Conservation (phyloP, 2,113 vertebrate species). For the Dendropsophus ebraccatus region DNA sequence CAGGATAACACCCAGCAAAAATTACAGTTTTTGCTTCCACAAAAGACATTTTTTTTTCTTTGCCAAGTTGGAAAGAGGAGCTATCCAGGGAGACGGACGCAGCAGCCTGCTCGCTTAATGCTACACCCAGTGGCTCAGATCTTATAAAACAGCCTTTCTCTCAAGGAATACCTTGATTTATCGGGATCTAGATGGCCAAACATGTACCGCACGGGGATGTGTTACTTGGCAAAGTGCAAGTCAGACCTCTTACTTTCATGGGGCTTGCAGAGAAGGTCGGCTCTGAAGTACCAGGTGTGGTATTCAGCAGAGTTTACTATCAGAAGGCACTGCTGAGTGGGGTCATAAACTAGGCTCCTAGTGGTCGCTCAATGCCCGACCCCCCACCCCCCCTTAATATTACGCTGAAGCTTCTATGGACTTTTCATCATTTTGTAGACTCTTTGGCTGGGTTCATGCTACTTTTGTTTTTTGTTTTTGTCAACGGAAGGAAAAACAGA, state of each 20-base stretch:
- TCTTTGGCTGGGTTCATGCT: no score
- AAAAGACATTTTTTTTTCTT: constrained; percentile 46
- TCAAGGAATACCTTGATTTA: constrained; percentile 53
- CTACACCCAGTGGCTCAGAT: constrained; percentile 22
- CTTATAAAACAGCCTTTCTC: constrained; percentile 60
- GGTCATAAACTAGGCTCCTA: no score
- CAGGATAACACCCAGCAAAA: constrained; percentile 65
- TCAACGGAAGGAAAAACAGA: no score
- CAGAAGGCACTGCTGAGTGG: no score
- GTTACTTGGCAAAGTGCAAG: neutral
- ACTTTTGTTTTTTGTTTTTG: no score
- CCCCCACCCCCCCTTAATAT: no score
- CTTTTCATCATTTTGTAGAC: no score
- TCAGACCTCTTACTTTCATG: neutral
- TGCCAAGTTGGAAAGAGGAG: constrained; percentile 55
- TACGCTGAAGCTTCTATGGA: no score
- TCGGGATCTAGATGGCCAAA: neutral
- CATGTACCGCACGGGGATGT: neutral
- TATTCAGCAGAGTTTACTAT: no score
- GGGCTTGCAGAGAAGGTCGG: no score
- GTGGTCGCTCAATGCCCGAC: no score
- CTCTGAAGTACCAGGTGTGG: no score
- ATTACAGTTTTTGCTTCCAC: constrained; percentile 49
- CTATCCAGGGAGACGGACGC: constrained; percentile 47
- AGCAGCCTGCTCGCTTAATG: neutral